Conservation (phyloP, 1,140 invertebrate genomes). For the Cataglyphis hispanica region DNA sequence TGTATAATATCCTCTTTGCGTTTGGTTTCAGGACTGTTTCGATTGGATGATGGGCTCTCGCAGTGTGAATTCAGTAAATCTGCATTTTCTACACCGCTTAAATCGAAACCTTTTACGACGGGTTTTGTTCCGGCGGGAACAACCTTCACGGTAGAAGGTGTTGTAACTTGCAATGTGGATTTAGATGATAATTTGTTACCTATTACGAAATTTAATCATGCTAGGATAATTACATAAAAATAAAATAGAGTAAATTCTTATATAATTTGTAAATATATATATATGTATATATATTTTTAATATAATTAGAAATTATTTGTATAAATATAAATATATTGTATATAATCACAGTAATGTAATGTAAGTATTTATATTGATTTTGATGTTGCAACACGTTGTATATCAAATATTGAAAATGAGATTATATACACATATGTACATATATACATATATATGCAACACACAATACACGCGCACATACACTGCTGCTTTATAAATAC, state of each 20-base stretch:
- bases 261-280: too few relatives aligned
- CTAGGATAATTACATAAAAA: not conserved
- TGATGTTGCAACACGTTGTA: not conserved
- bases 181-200: constrained; percentile 79
- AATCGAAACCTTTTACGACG: constrained; percentile 80
- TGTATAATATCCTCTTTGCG: constrained; percentile 70
- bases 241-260: not conserved
- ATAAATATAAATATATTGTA: constrained; percentile 28
- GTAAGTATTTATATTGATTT: constrained; percentile 8
- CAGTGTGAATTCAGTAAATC: constrained; percentile 78
- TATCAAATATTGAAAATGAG: not conserved
- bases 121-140: constrained; percentile 77
- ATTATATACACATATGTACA: not conserved
- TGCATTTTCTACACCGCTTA: constrained; percentile 76
- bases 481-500: too few relatives aligned
- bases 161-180: constrained; percentile 74
- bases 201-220: constrained; percentile 72
- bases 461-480: too few relatives aligned
- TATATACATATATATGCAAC: not conserved
- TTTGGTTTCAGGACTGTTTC: constrained; percentile 77
- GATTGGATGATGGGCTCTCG: constrained; percentile 79
- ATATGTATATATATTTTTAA: constrained; percentile 48
- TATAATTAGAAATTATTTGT: constrained; percentile 31
- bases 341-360: not conserved
- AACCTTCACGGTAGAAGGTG: constrained; percentile 79